phyloP scores from a whole-genome alignment of 64 coral and sea anemone species.

The Pocillopora verrucosa region DNA sequence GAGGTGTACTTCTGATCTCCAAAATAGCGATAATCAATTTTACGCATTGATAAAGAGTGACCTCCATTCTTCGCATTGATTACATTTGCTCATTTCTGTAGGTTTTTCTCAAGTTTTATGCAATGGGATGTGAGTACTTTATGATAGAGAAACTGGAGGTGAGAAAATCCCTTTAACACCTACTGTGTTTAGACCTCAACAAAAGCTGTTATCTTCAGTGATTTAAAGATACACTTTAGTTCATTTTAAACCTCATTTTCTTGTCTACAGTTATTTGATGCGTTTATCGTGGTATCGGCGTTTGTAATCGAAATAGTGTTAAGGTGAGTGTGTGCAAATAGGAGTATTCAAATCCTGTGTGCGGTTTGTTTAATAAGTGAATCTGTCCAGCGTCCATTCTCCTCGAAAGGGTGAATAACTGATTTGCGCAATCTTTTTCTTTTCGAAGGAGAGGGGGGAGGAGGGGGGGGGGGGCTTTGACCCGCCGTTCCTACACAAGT shows the following conservation, averaged over 20 bases:
- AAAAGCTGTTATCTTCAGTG: neutral
- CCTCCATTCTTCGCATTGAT: neutral
- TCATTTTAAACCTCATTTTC: neutral
- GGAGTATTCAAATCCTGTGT: no score
- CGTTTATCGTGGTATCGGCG: constrained; percentile 4
- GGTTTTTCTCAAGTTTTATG: constrained; percentile 48
- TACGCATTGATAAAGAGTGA: neutral
- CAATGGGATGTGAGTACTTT: constrained; percentile 46
- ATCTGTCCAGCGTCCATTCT: no score
- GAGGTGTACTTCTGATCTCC: no score
- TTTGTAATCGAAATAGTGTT: constrained; percentile 42
- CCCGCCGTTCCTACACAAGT: no score
- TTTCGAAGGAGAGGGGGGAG: no score
- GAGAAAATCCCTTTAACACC: neutral
- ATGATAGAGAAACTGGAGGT: constrained; percentile 46
- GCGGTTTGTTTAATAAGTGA: no score
- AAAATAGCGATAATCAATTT: no score
- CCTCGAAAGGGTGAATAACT: no score
- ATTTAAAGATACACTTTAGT: neutral
- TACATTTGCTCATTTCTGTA: neutral
- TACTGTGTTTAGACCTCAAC: no score
- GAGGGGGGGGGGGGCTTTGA: no score
- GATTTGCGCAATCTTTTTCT: no score
- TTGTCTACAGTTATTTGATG: constrained; percentile 38
- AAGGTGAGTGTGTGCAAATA: constrained; percentile 3